A percentile compares a stretch with the other conserved stretches of the same genome.
phyloP scores from a whole-genome alignment of 2,888 invertebrate species.

The Trissolcus brochymenae region DNA sequence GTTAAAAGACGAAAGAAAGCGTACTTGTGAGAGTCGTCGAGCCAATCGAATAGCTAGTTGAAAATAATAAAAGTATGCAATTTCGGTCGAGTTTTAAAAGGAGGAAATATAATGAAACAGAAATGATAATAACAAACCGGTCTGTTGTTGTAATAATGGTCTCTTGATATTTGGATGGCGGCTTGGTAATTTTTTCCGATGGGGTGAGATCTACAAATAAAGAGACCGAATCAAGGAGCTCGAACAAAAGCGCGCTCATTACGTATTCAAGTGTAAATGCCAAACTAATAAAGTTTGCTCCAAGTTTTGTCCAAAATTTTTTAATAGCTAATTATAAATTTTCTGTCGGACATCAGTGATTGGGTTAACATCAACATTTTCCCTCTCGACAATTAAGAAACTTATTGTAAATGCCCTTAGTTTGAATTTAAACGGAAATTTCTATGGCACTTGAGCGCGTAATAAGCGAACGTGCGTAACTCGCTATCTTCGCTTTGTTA shows the following conservation, averaged over 20 bases:
- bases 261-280: constrained; percentile 68
- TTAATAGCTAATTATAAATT: too few species aligned
- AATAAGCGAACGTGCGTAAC: too few species aligned
- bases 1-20: constrained; percentile 23
- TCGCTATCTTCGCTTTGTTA: too few species aligned
- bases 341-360: too few species aligned
- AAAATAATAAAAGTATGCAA: constrained; percentile 37
- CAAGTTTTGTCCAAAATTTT: too few species aligned
- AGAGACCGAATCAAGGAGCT: constrained; percentile 12
- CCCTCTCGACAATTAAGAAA: not conserved
- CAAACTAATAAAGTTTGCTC: constrained; percentile 62
- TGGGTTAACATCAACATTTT: constrained; percentile 1
- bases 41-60: constrained; percentile 40
- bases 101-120: constrained; percentile 54
- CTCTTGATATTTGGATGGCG: constrained; percentile 62
- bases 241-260: constrained; percentile 65
- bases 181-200: constrained; percentile 36
- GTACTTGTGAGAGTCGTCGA: constrained; percentile 10
- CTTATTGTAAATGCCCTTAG: not conserved
- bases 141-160: constrained; percentile 62
- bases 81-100: constrained; percentile 39
- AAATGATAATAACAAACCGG: constrained; percentile 45
- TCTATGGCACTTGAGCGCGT: too few species aligned
- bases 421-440: too few species aligned
- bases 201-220: constrained; percentile 32